Conservation (phyloP, 2,113 vertebrate genomes). For the Benitochromis conjunctus region DNA sequence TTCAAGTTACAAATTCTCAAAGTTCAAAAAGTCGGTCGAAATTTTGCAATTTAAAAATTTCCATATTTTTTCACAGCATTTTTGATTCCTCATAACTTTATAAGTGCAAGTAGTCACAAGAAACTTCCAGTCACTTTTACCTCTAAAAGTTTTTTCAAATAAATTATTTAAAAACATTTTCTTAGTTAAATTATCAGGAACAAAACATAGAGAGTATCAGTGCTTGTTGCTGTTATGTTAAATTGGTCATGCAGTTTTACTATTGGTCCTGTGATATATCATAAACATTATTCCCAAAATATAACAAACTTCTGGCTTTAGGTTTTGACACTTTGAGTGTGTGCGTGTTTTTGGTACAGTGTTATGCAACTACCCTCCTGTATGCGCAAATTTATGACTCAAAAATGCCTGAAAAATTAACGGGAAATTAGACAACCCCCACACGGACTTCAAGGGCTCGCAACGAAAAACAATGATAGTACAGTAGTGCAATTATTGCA, state of each 20-base stretch:
- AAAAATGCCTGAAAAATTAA: not conserved
- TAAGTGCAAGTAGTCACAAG: not conserved
- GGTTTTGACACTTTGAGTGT: not conserved
- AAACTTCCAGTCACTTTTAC: fast-evolving
- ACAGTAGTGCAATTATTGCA: not conserved
- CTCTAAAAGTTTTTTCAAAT: too few relatives aligned
- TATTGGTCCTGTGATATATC: not conserved
- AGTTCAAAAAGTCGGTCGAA: not conserved
- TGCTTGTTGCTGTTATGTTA: not conserved
- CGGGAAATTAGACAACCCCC: not conserved
- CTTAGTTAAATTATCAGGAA: not conserved
- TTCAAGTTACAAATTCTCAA: not conserved
- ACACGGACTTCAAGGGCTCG: fast-evolving
- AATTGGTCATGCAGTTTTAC: not conserved
- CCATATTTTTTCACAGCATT: fast-evolving
- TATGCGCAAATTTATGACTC: not conserved
- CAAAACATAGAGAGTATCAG: not conserved
- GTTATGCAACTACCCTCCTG: not conserved
- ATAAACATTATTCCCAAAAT: not conserved
- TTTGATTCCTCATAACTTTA: not conserved
- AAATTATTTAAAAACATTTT: not conserved
- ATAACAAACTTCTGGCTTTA: not conserved
- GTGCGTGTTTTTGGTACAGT: not conserved
- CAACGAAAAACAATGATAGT: not conserved
- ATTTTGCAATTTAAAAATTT: not conserved